Evolutionary conservation across 1,140 invertebrate genomes (phyloP).

Genomic region (Drosophila nannoptera): DNA sequence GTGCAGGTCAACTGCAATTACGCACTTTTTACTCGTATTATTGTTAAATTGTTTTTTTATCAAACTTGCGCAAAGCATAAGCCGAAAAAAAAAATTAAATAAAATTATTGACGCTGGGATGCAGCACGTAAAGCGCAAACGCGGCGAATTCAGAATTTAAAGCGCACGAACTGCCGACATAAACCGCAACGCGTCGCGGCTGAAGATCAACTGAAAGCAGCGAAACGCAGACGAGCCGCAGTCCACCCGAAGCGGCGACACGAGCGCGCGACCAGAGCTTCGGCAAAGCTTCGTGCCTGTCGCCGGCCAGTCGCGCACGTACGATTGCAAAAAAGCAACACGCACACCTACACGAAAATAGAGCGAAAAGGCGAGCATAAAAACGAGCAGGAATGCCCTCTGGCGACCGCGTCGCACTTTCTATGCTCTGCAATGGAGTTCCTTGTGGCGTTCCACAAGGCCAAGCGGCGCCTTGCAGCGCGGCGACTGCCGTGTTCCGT

Average conservation of each 20-base stretch:
- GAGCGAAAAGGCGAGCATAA: constrained; percentile 11
- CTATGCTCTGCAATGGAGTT: no score
- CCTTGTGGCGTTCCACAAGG: no score
- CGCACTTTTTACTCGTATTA: constrained; percentile 15
- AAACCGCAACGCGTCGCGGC: constrained; percentile 53
- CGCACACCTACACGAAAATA: no score
- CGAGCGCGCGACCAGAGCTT: not conserved
- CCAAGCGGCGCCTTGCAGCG: no score
- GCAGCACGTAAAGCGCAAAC: constrained; percentile 21
- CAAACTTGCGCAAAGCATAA: constrained; percentile 57
- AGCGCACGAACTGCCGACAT: constrained; percentile 4
- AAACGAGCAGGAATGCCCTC: no score
- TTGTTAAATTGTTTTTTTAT: constrained; percentile 19
- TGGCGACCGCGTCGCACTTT: no score
- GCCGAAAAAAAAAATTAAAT: constrained; percentile 18
- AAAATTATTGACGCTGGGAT: constrained; percentile 17
- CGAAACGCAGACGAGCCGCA: not conserved
- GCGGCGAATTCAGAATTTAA: constrained; percentile 20
- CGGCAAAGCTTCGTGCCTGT: not conserved
- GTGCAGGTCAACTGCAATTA: constrained; percentile 23
- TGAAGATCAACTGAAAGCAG: constrained; percentile 56
- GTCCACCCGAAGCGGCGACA: not conserved
- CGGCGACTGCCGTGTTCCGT: no score
- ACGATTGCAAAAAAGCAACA: constrained; percentile 31
- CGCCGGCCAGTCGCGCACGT: constrained; percentile 31